A percentile compares a stretch with the other conserved stretches of the same genome.
These are phyloP conservation scores for Astyanax mexicanus DNA, from an alignment of 2,797 vertebrate genomes.

Conservation along the genomic window DNA sequence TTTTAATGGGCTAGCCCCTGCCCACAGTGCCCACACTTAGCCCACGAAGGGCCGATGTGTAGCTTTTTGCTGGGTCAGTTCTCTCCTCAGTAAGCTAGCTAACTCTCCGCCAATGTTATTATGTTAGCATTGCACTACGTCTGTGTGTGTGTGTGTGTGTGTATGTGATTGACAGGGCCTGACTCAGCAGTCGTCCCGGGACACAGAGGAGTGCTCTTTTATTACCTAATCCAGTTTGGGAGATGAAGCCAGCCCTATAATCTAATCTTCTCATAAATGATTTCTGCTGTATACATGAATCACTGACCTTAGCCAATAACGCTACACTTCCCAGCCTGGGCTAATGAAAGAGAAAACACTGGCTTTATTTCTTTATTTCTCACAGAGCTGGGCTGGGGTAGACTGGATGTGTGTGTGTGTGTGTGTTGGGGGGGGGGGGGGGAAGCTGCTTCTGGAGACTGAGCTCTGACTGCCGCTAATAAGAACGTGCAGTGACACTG, in stretches of 20 bases:
- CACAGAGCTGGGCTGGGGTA: no score
- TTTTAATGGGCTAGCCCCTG: no score
- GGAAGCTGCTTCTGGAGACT: constrained; percentile 4
- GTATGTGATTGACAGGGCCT: constrained; percentile 44
- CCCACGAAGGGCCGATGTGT: no score
- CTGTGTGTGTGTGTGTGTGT: not conserved
- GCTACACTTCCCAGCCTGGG: constrained; percentile 39
- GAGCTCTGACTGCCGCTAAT: constrained; percentile 9
- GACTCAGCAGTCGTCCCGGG: constrained; percentile 70
- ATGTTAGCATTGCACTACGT: no score
- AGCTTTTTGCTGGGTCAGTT: no score
- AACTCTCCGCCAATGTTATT: no score
- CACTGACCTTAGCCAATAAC: constrained; percentile 68
- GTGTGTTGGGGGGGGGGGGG: no score
- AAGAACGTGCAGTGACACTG: constrained; percentile 26
- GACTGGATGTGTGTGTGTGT: no score
- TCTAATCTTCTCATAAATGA: constrained; percentile 77
- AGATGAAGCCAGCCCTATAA: constrained; percentile 74
- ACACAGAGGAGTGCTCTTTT: constrained; percentile 66
- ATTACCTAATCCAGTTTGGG: constrained; percentile 81
- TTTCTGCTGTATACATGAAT: constrained; percentile 69
- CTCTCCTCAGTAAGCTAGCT: no score
- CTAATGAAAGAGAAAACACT: constrained; percentile 45
- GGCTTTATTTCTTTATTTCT: constrained; percentile 37
- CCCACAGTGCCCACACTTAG: no score